Conservation (phyloP, 2,888 invertebrate species). For the Metellina segmentata region DNA sequence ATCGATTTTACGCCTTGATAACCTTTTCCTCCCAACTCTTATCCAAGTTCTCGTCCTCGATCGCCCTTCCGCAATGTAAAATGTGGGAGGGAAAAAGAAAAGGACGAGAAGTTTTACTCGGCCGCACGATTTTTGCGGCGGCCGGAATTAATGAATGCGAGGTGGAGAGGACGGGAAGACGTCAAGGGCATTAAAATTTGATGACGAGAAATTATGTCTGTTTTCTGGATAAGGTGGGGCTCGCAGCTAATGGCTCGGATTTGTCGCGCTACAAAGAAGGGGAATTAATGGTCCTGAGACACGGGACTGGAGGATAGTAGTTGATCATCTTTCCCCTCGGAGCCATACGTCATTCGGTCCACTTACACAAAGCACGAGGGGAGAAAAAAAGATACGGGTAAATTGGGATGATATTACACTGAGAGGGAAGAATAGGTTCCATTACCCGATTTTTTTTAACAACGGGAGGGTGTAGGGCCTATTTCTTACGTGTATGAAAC, state of each 20-base stretch:
- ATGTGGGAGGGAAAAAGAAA: background rate
- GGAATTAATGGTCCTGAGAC: conserved; percentile 74
- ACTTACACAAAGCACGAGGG: conserved; percentile 50
- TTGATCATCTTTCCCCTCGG: conserved; percentile 73
- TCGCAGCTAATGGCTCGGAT: conserved; percentile 73
- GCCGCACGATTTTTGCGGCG: conserved; percentile 55
- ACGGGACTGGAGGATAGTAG: conserved; percentile 68
- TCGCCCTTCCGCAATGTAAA: background rate
- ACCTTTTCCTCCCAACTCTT: background rate
- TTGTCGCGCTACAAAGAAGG: conserved; percentile 70
- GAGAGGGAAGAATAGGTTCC: conserved; percentile 9
- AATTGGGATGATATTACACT: conserved; percentile 60
- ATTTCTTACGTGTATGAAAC: background rate
- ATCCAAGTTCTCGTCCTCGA: too few relatives aligned
- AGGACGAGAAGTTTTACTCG: conserved; percentile 14
- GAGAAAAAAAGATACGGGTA: conserved; percentile 34
- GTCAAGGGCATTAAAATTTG: conserved; percentile 72
- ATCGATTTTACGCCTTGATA: conserved; percentile 28
- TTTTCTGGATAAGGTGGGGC: conserved; percentile 73
- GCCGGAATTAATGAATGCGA: conserved; percentile 61
- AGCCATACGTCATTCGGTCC: conserved; percentile 66
- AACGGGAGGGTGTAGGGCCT: background rate
- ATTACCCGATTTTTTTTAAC: conserved; percentile 36
- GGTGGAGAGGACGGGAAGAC: conserved; percentile 60
- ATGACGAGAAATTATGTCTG: conserved; percentile 74